Percentiles rank a stretch among this genome's conserved stretches.
Evolutionary conservation across 2,113 vertebrate genomes (phyloP).

Genomic region (Lepisosteus osseus): DNA sequence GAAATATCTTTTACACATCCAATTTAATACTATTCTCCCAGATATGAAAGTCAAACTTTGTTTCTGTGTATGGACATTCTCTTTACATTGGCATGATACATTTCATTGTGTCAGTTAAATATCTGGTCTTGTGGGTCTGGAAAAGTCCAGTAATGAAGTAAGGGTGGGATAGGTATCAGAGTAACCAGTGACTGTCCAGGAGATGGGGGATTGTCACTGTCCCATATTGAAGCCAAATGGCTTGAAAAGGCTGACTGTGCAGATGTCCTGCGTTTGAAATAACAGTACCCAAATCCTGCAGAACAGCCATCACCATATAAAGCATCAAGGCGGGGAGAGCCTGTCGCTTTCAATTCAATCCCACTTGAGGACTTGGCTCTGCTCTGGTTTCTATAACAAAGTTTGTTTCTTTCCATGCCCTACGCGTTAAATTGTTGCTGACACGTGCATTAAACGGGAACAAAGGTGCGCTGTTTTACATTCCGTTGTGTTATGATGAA

Average conservation of each 20-base stretch:
- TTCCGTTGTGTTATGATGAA: conserved; percentile 33
- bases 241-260: not conserved
- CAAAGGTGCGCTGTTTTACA: conserved; percentile 44
- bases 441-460: conserved; percentile 36
- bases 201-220: no score
- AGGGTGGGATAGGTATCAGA: no score
- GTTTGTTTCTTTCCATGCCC: conserved; percentile 17
- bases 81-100: no score
- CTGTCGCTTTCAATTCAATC: conserved; percentile 5
- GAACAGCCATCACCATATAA: not conserved
- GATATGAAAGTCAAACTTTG: no score
- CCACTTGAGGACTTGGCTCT: conserved; percentile 3
- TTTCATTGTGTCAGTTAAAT: no score
- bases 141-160: no score
- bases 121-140: no score
- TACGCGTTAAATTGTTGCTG: conserved; percentile 29
- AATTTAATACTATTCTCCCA: no score
- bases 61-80: no score
- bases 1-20: no score
- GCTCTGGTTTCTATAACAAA: conserved; percentile 13
- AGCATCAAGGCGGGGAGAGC: not conserved
- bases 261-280: not conserved
- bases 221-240: no score
- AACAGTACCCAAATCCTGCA: not conserved
- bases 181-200: no score